These are phyloP conservation scores for Hormiphora californensis DNA, from an alignment of 37 sponge, comb jelly and placozoan species.

Conservation along the genomic window DNA sequence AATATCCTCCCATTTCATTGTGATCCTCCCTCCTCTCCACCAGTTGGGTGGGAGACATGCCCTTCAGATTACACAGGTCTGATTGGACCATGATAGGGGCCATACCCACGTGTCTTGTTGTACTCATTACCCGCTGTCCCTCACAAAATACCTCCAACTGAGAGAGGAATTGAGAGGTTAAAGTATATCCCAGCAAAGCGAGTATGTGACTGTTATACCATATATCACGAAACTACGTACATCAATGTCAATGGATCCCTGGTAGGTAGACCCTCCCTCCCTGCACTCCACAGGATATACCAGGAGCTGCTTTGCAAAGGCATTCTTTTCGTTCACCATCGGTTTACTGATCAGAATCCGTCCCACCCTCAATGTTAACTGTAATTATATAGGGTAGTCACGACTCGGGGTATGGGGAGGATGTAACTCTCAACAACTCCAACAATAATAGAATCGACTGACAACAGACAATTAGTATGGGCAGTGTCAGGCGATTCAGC, in stretches of 20 bases:
- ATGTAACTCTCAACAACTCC: background rate
- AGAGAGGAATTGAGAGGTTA: background rate
- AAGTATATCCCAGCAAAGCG: no score
- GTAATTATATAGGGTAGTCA: background rate
- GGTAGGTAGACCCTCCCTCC: conserved; percentile 55
- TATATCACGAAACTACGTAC: background rate
- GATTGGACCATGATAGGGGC: conserved; percentile 59
- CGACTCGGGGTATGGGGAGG: no score
- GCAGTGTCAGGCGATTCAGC: no score
- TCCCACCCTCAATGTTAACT: conserved; percentile 4
- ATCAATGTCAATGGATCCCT: conserved; percentile 23
- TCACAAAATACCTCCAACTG: background rate
- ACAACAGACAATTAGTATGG: no score
- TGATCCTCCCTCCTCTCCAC: conserved; percentile 72
- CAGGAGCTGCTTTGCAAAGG: background rate
- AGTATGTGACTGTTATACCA: background rate
- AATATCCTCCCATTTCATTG: conserved; percentile 94
- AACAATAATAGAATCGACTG: background rate
- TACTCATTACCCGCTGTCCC: background rate
- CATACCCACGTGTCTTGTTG: conserved; percentile 11
- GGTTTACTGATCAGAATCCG: background rate
- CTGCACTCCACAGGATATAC: conserved; percentile 50
- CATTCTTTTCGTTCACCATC: conserved; percentile 41
- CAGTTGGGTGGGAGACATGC: conserved; percentile 64
- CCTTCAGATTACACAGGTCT: conserved; percentile 63